phyloP scores from a whole-genome alignment of 2,797 vertebrate species.

The Siniperca obscura region DNA sequence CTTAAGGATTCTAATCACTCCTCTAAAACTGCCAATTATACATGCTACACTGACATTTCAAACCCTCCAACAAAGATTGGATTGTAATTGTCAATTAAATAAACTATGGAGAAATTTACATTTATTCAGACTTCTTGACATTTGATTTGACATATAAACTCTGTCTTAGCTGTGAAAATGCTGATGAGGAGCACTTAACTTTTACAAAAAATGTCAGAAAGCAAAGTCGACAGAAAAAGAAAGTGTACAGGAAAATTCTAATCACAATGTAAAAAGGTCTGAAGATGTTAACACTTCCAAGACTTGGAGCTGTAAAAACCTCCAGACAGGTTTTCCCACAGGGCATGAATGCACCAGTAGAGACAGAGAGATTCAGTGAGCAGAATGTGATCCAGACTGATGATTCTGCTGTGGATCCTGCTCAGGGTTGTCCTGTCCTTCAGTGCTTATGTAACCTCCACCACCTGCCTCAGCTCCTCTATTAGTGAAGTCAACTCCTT shows the following conservation, averaged over 20 bases:
- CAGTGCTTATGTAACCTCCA: slow-evolving; percentile 91
- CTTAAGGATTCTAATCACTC: background rate
- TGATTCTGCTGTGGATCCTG: background rate
- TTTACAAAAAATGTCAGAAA: slow-evolving; percentile 25
- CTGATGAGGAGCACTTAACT: slow-evolving; percentile 9
- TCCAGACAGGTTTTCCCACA: background rate
- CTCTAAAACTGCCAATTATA: background rate
- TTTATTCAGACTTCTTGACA: slow-evolving; percentile 52
- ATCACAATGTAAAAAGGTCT: slow-evolving; percentile 3
- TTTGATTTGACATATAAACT: slow-evolving; percentile 40
- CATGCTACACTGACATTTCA: background rate
- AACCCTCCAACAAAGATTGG: background rate
- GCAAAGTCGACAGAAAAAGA: slow-evolving; percentile 7
- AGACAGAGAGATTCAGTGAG: background rate
- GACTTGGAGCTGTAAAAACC: background rate
- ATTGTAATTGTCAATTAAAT: too few relatives aligned
- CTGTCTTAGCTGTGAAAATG: background rate
- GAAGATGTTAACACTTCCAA: background rate
- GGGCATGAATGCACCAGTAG: slow-evolving; percentile 29
- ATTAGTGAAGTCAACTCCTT: slow-evolving; percentile 94
- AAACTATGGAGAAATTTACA: background rate
- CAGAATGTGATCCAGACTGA: slow-evolving; percentile 1
- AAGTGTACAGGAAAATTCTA: background rate
- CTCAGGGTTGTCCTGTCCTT: background rate
- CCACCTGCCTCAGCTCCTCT: slow-evolving; percentile 95